Percentiles rank a stretch among this genome's conserved stretches.
Conservation (phyloP, 2,888 invertebrate species). For the Volucella zonaria region DNA sequence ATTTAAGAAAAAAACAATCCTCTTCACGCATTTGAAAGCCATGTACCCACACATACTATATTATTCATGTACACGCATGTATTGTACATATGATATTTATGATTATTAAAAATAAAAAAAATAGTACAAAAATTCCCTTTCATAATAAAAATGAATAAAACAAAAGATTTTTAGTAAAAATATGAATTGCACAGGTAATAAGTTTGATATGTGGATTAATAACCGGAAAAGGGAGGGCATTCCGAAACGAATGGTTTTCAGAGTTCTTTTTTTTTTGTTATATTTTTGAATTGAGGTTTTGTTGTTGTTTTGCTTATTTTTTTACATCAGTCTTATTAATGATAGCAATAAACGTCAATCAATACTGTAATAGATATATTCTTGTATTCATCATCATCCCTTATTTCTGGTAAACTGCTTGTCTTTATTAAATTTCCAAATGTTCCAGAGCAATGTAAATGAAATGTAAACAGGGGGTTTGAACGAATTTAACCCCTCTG, state of each 20-base stretch:
- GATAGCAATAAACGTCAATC: conserved; percentile 73
- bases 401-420: conserved; percentile 55
- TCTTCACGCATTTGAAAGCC: too few relatives aligned
- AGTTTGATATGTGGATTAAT: too few relatives aligned
- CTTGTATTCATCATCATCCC: conserved; percentile 69
- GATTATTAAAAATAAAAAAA: not conserved
- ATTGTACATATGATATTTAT: too few relatives aligned
- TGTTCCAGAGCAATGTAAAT: conserved; percentile 63
- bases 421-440: conserved; percentile 69
- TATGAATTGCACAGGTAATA: too few relatives aligned
- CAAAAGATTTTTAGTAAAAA: too few relatives aligned
- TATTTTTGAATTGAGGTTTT: too few relatives aligned
- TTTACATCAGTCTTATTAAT: conserved; percentile 33
- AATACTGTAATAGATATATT: conserved; percentile 72
- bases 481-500: conserved; percentile 46
- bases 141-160: not conserved
- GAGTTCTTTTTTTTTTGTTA: not conserved
- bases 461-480: conserved; percentile 72
- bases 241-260: not conserved
- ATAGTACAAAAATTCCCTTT: not conserved
- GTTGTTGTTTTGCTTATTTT: conserved; percentile 51
- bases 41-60: too few relatives aligned
- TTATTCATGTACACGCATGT: too few relatives aligned
- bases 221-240: too few relatives aligned
- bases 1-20: too few relatives aligned